These are phyloP conservation scores for Hiodon alosoides DNA, from an alignment of 2,113 vertebrate species.

Conservation along the genomic window DNA sequence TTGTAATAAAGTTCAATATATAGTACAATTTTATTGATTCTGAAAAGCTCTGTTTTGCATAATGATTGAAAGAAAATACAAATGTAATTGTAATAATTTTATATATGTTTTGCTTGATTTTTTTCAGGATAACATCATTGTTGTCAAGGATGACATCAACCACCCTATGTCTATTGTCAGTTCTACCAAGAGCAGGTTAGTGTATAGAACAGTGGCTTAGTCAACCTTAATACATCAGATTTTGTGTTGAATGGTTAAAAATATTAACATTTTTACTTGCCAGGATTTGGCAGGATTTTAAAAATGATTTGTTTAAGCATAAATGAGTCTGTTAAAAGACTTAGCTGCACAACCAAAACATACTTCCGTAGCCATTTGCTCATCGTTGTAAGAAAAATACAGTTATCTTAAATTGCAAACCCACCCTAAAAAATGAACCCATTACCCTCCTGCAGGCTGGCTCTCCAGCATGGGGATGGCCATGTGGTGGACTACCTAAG, in stretches of 20 bases:
- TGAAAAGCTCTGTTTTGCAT: neutral
- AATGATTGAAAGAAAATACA: no score
- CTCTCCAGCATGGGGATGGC: slow-evolving; percentile 93
- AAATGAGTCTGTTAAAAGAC: no score
- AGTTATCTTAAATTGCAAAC: no score
- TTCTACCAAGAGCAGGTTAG: slow-evolving; percentile 96
- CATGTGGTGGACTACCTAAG: slow-evolving; percentile 93
- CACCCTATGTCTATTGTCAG: slow-evolving; percentile 93
- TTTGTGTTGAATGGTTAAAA: no score
- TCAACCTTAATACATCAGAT: no score
- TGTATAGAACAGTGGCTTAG: neutral
- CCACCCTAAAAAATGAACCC: no score
- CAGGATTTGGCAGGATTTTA: no score
- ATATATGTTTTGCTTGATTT: slow-evolving; percentile 10
- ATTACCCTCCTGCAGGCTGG: slow-evolving; percentile 67
- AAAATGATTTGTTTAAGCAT: no score
- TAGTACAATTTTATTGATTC: neutral
- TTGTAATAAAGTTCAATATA: neutral
- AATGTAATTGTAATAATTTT: no score
- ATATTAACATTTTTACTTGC: neutral
- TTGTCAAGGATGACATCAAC: slow-evolving; percentile 81
- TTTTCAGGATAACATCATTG: slow-evolving; percentile 83
- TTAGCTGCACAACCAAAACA: no score
- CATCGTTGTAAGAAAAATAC: no score
- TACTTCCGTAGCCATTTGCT: no score